These are phyloP conservation scores for Urosaurus nigricauda DNA, from an alignment of 2,797 vertebrate genomes.

Conservation along the genomic window DNA sequence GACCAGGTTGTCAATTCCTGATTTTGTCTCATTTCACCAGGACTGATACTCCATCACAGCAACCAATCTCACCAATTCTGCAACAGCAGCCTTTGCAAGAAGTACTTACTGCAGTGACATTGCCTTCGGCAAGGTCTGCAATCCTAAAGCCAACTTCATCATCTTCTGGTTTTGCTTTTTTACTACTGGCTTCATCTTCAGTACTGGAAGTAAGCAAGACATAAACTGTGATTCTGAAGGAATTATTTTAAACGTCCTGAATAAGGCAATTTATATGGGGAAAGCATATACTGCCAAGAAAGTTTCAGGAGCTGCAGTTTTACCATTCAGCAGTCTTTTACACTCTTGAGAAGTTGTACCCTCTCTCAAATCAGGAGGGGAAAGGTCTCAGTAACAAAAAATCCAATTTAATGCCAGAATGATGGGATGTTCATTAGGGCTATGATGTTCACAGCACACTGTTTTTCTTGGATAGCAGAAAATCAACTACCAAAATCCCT, in stretches of 20 bases:
- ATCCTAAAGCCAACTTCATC: conserved; percentile 83
- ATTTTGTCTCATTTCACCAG: background rate
- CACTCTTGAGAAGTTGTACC: conserved; percentile 23
- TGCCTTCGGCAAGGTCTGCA: conserved; percentile 85
- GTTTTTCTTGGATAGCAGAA: conserved; percentile 20
- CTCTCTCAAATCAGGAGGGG: conserved; percentile 16
- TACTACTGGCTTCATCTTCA: conserved; percentile 81
- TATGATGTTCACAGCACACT: background rate
- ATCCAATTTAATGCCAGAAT: conserved; percentile 8
- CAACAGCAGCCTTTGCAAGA: conserved; percentile 23
- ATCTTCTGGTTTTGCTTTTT: conserved; percentile 85
- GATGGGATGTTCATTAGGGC: background rate
- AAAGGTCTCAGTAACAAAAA: background rate
- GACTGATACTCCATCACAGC: background rate
- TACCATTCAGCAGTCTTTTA: conserved; percentile 18
- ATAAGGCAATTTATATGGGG: conserved; percentile 26
- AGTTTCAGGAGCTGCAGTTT: conserved; percentile 11
- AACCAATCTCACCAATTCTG: background rate
- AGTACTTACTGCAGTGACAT: conserved; percentile 86
- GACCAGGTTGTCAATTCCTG: background rate
- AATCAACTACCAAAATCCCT: background rate
- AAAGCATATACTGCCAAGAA: background rate
- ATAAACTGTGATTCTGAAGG: conserved; percentile 27
- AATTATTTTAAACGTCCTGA: background rate
- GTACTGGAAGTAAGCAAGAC: conserved; percentile 75